These are phyloP conservation scores for Acleris emargana DNA, from an alignment of 2,888 invertebrate species.

Conservation along the genomic window DNA sequence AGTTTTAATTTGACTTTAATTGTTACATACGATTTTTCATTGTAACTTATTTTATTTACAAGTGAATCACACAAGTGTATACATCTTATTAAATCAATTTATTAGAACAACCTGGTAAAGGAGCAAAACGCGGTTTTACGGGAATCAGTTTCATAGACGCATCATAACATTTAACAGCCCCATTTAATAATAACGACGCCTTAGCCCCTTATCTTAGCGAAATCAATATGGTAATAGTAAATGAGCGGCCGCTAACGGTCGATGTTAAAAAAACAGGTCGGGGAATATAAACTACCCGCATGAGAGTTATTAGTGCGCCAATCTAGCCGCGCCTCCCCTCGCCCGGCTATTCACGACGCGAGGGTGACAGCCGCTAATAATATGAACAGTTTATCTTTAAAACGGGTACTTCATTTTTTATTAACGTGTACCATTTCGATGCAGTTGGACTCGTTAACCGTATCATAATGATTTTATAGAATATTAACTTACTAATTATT, in stretches of 20 bases:
- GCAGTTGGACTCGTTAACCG: slow-evolving; percentile 1
- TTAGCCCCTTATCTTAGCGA: slow-evolving; percentile 55
- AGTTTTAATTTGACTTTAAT: neutral
- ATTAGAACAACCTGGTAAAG: no score
- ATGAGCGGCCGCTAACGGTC: slow-evolving; percentile 58
- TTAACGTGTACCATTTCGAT: neutral
- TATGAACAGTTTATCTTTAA: slow-evolving; percentile 54
- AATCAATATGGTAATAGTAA: slow-evolving; percentile 72
- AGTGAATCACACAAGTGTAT: no score
- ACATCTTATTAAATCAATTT: no score
- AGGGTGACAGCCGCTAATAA: slow-evolving; percentile 66
- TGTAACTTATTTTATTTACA: no score
- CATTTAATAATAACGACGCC: slow-evolving; percentile 8
- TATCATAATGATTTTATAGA: neutral
- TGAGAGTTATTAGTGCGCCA: slow-evolving; percentile 74
- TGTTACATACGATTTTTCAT: neutral
- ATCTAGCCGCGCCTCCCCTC: slow-evolving; percentile 69
- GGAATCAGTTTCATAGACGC: slow-evolving; percentile 1
- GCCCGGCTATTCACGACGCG: slow-evolving; percentile 64
- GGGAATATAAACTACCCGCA: slow-evolving; percentile 69
- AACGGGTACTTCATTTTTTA: slow-evolving; percentile 22
- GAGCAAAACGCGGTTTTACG: neutral
- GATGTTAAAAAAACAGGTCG: slow-evolving; percentile 49
- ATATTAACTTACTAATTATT: no score
- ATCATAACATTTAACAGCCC: neutral